These are phyloP conservation scores for Drosophila novamexicana DNA, from an alignment of 1,140 invertebrate genomes.

Conservation along the genomic window DNA sequence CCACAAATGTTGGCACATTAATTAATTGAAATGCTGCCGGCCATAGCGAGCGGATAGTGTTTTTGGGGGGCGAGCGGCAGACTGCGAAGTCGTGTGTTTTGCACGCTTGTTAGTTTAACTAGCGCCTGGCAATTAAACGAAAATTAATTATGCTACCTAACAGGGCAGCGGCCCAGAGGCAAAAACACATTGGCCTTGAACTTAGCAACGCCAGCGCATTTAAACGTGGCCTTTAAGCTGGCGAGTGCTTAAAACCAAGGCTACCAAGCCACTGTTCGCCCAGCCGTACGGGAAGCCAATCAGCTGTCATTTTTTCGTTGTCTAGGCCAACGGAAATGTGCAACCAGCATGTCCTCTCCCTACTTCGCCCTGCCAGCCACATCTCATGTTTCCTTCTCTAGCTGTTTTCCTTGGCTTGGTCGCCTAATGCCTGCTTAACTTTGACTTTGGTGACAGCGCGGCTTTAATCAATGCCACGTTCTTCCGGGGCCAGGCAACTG, in stretches of 20 bases:
- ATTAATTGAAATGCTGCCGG: slow-evolving; percentile 80
- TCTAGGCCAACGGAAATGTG: slow-evolving; percentile 64
- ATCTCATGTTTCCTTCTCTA: background rate
- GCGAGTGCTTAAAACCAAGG: background rate
- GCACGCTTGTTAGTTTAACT: slow-evolving; percentile 78
- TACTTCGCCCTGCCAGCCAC: background rate
- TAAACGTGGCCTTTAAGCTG: slow-evolving; percentile 21
- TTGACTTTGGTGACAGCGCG: slow-evolving; percentile 75
- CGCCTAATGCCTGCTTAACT: slow-evolving; percentile 75
- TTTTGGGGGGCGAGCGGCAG: background rate
- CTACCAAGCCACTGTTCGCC: background rate
- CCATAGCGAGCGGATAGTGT: slow-evolving; percentile 22
- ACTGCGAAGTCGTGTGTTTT: slow-evolving; percentile 61
- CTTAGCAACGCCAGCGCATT: slow-evolving; percentile 51
- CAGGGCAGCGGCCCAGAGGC: slow-evolving; percentile 35
- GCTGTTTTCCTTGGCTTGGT: slow-evolving; percentile 27
- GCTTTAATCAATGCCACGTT: slow-evolving; percentile 72
- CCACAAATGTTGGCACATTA: slow-evolving; percentile 80
- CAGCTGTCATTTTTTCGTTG: slow-evolving; percentile 53
- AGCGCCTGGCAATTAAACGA: slow-evolving; percentile 78
- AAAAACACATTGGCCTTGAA: slow-evolving; percentile 68
- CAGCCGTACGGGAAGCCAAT: slow-evolving; percentile 56
- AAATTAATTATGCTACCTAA: slow-evolving; percentile 80
- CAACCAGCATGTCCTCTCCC: slow-evolving; percentile 15
- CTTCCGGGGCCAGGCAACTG: slow-evolving; percentile 8